Base-by-base conservation (phyloP, 2,113 vertebrate species). In the Seriola dumerili region DNA sequence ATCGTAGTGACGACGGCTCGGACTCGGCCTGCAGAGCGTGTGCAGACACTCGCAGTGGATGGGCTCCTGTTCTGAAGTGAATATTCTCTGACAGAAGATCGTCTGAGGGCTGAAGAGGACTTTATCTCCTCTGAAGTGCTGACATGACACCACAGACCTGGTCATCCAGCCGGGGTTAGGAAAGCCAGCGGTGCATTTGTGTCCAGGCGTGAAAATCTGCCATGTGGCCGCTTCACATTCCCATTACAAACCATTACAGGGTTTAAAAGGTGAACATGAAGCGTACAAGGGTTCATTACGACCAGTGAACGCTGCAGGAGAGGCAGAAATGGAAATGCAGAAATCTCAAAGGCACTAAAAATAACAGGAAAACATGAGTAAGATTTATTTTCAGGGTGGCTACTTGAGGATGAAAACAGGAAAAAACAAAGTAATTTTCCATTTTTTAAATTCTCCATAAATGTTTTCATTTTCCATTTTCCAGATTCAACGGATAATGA, bases 41-140 rank as follows among this genome's bases (percentile, higher is more conserved):
- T 69, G 76, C 54, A 55, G 75, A 68, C 7, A 17, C 52, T 77
- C 67, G 4, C 13, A 19, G 42, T 23, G 4, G 54, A 78, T 34
- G 59, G 48, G 54, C 5, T n/a, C 32, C 44, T 19, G 46, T 17
- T 14, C 5, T 42, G 50, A 65, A 61, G 80, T 29, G 40, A 72
- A 77, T 59, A 14, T 42, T 25, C 9, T 83, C 50, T 65, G 73
- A 77, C 73, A 79, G 70, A 29, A 69, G 46, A 63, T 57, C 0
- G 64, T 69, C 63, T 8, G 54, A 73, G 62, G 58, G 58, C 80
- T 64, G 72, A 42, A 23, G 67, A 58, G 50, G 67, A 58, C 63
- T 63, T 68, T 48, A 84, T 74, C 64, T 84, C 29, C 63, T 69
- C 48, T 84, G 70, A 84, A 84, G 82, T 79, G 82, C 82, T 58